A percentile compares a stretch with the other conserved stretches of the same genome.
Conservation (phyloP, 2,113 vertebrate genomes). For the Aldabrachelys gigantea region DNA sequence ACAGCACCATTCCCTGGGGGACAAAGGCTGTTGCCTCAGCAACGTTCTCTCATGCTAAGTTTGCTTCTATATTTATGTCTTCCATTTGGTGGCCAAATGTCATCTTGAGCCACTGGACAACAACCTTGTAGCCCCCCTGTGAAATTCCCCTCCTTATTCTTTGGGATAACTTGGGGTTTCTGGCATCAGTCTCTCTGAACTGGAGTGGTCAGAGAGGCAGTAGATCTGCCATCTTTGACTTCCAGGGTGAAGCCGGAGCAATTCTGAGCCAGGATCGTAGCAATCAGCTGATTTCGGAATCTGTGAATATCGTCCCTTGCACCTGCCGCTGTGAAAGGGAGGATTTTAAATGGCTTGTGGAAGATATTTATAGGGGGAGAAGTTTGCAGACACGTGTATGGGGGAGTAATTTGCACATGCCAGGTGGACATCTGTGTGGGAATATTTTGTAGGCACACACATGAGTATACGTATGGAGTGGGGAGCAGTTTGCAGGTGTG, state of each 20-base stretch:
- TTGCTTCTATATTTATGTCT: background rate
- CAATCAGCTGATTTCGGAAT: background rate
- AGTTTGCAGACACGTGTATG: background rate
- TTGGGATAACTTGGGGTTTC: background rate
- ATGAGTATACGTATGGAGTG: background rate
- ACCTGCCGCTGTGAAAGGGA: background rate
- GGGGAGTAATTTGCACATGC: background rate
- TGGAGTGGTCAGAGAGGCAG: background rate
- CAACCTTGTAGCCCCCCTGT: background rate
- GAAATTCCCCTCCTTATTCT: background rate
- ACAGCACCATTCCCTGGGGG: no score
- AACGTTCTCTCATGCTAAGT: background rate
- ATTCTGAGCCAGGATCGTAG: background rate
- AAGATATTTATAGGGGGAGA: background rate
- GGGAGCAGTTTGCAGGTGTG: background rate
- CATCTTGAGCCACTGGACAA: background rate
- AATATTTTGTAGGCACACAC: background rate
- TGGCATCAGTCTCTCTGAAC: background rate
- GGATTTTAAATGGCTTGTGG: background rate
- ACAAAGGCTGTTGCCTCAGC: background rate
- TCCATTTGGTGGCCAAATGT: background rate
- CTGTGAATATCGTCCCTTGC: background rate
- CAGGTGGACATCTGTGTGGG: no score
- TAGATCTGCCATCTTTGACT: background rate
- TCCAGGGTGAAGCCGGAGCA: background rate